These are phyloP conservation scores for Artibeus jamaicensis DNA, from an alignment of 2,797 vertebrate genomes.

Conservation along the genomic window DNA sequence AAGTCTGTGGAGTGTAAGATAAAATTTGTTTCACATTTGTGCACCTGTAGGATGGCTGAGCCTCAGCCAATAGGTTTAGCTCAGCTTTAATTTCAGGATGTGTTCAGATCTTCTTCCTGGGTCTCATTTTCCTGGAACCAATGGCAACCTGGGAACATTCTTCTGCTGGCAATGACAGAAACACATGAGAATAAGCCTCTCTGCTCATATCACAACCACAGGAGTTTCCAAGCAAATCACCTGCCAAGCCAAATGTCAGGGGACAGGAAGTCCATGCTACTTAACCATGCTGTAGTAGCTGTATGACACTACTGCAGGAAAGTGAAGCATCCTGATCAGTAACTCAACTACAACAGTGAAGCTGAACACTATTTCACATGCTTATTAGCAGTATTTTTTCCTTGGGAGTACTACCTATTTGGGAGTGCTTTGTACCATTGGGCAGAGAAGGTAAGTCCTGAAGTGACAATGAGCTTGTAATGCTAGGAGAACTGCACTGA, in stretches of 20 bases:
- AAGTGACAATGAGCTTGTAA: background rate
- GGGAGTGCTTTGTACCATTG: background rate
- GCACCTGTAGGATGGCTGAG: background rate
- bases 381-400: background rate
- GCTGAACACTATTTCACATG: background rate
- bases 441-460: background rate
- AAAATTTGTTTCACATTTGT: background rate
- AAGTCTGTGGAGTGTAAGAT: background rate
- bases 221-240: background rate
- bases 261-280: background rate
- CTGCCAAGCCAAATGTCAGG: background rate
- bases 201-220: background rate
- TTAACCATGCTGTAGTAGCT: too few relatives aligned
- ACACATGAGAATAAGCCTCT: background rate
- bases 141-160: background rate
- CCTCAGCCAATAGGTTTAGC: background rate
- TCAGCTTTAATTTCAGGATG: background rate
- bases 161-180: background rate
- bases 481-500: background rate
- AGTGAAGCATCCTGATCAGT: background rate
- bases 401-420: background rate
- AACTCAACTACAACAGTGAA: background rate
- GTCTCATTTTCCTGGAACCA: background rate
- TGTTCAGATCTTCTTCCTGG: background rate
- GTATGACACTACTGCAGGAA: background rate